phyloP scores from a whole-genome alignment of 2,113 vertebrate genomes.

The Calidris pugnax region DNA sequence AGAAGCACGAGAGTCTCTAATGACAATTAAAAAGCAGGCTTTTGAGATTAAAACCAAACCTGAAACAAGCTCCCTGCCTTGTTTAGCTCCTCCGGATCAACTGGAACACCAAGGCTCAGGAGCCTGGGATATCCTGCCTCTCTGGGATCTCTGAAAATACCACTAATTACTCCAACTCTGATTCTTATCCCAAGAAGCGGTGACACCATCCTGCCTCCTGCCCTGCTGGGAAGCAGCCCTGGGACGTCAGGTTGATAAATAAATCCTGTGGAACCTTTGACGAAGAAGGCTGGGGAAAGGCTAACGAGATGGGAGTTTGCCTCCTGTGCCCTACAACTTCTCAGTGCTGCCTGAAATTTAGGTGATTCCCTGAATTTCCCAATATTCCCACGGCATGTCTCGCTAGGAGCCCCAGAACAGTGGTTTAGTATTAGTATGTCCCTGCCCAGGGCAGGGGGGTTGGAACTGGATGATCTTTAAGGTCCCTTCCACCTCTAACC shows the following conservation, averaged over 20 bases:
- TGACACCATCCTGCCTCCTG: background rate
- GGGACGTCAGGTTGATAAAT: background rate
- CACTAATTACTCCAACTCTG: background rate
- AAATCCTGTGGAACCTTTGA: background rate
- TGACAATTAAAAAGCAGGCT: background rate
- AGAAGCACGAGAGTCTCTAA: background rate
- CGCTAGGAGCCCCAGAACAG: background rate
- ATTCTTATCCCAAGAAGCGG: constrained; percentile 28
- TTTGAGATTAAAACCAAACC: constrained; percentile 12
- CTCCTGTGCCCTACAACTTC: background rate
- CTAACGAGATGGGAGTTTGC: background rate
- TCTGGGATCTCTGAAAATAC: background rate
- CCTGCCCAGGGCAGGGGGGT: too few species aligned
- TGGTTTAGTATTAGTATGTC: background rate
- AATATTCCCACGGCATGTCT: background rate
- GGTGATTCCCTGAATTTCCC: background rate
- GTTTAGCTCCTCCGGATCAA: constrained; percentile 1
- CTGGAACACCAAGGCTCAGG: background rate
- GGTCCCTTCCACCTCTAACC: too few species aligned
- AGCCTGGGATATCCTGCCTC: background rate
- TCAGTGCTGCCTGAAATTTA: background rate
- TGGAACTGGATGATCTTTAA: too few species aligned
- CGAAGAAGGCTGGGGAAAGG: background rate
- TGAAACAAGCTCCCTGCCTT: background rate
- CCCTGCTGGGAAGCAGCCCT: background rate